A percentile compares a stretch with the other conserved stretches of the same genome.
These are phyloP conservation scores for Melierax canorus DNA, from an alignment of 2,113 vertebrate genomes.

Conservation along the genomic window DNA sequence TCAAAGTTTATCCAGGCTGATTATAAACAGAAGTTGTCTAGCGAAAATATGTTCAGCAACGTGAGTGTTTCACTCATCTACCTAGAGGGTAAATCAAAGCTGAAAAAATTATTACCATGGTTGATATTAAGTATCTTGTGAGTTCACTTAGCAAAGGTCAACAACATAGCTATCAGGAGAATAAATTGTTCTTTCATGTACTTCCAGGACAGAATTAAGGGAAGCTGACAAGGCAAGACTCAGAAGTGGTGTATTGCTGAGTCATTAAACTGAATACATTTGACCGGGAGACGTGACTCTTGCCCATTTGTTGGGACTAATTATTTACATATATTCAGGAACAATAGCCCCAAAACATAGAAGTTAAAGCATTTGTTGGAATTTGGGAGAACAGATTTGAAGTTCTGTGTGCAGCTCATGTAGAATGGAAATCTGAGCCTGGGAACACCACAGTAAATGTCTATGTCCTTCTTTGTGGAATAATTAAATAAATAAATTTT, in stretches of 20 bases:
- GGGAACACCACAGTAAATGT: not conserved
- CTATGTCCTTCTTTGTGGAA: not conserved
- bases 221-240: not conserved
- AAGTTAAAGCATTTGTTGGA: not conserved
- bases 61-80: not conserved
- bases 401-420: not conserved
- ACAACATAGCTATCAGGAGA: not conserved
- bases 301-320: not conserved
- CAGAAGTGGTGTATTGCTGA: not conserved
- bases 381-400: not conserved
- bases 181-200: not conserved
- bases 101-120: not conserved
- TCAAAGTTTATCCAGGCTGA: not conserved
- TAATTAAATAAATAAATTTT: not conserved
- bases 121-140: not conserved
- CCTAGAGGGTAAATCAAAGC: not conserved
- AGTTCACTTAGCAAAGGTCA: not conserved
- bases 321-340: not conserved
- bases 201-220: not conserved
- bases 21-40: not conserved
- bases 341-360: not conserved
- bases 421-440: not conserved
- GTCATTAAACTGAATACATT: not conserved
- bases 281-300: accelerated
- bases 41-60: not conserved